A percentile compares a stretch with the other conserved stretches of the same genome.
phyloP scores from a whole-genome alignment of 2,888 invertebrate species.

The Sialis lutaria region DNA sequence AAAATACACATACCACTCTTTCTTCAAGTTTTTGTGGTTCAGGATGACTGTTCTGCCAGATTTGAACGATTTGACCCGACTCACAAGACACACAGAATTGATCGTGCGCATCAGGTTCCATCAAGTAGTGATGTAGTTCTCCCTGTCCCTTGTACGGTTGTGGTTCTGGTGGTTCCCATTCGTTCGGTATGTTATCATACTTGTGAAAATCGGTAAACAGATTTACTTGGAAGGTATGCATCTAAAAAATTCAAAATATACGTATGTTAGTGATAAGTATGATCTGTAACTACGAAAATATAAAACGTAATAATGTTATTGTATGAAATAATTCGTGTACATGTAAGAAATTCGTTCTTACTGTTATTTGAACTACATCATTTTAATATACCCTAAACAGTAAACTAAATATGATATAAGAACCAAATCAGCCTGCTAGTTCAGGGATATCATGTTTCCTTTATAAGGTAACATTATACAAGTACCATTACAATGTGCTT shows the following conservation, averaged over 20 bases:
- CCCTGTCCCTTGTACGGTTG: constrained; percentile 83
- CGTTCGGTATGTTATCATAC: constrained; percentile 76
- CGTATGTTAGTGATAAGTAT: too few relatives aligned
- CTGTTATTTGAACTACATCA: background rate
- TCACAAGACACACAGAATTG: constrained; percentile 85
- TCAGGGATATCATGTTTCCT: background rate
- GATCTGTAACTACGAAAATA: too few relatives aligned
- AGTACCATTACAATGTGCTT: too few relatives aligned
- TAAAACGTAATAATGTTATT: too few relatives aligned
- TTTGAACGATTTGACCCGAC: constrained; percentile 51
- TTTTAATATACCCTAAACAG: background rate
- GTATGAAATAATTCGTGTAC: too few relatives aligned
- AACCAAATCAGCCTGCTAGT: background rate
- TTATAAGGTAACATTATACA: too few relatives aligned
- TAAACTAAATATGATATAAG: background rate
- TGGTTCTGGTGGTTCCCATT: constrained; percentile 83
- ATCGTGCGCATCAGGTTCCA: constrained; percentile 91
- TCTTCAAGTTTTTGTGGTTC: constrained; percentile 72
- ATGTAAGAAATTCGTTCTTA: background rate
- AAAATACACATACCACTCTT: constrained; percentile 40
- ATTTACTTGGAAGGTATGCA: constrained; percentile 83
- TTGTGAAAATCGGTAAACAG: constrained; percentile 91
- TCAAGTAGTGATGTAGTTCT: constrained; percentile 81
- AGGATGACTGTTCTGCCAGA: constrained; percentile 79
- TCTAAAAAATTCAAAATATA: background rate